Evolutionary conservation across 2,113 vertebrate genomes (phyloP).

Genomic region (Calidris pugnax): DNA sequence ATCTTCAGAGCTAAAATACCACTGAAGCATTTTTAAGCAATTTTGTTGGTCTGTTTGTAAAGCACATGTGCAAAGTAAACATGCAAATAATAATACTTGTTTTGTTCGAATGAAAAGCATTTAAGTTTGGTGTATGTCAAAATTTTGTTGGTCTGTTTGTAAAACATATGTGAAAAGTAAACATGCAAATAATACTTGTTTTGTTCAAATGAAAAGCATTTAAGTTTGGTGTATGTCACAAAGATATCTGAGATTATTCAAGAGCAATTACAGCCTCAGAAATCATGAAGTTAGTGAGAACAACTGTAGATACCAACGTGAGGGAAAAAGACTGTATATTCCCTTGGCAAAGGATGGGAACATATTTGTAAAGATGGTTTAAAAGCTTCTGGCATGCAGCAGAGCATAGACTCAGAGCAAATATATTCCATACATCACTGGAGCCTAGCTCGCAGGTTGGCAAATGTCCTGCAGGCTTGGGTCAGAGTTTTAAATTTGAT

Average conservation of each 20-base stretch:
- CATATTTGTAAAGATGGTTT: constrained; percentile 64
- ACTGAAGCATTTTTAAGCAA: neutral
- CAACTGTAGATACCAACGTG: constrained; percentile 42
- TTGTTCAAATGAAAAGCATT: neutral
- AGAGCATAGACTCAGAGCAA: constrained; percentile 36
- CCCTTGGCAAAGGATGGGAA: constrained; percentile 60
- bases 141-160: neutral
- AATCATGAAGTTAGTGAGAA: neutral
- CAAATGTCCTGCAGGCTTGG: constrained; percentile 34
- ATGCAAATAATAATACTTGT: neutral
- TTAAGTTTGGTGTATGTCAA: neutral
- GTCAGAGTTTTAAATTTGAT: neutral
- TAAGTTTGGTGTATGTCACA: neutral
- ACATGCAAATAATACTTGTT: neutral
- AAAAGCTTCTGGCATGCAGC: constrained; percentile 45
- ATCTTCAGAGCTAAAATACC: neutral
- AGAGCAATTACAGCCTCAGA: neutral
- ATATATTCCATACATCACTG: constrained; percentile 62
- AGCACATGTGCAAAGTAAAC: neutral
- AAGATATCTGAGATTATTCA: neutral
- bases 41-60: neutral
- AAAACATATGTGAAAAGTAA: neutral
- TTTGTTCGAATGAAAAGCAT: neutral
- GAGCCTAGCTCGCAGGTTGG: constrained; percentile 27
- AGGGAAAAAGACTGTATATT: constrained; percentile 50